phyloP scores from a whole-genome alignment of 2,888 invertebrate species.

The Yponomeuta cagnagella region DNA sequence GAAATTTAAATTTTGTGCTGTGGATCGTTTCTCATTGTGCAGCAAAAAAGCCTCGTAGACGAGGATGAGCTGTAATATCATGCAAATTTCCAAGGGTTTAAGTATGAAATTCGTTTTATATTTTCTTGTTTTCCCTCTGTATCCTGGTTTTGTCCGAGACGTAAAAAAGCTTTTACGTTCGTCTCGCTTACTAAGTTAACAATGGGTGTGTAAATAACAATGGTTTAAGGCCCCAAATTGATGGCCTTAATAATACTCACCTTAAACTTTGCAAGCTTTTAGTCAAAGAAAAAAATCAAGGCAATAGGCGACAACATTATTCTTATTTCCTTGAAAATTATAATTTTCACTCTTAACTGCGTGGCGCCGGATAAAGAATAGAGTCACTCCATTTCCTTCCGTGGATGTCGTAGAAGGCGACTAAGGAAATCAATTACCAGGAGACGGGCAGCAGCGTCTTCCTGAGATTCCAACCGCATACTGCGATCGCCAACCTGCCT shows the following conservation, averaged over 20 bases:
- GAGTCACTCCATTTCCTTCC: no score
- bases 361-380: no score
- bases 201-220: slow-evolving; percentile 39
- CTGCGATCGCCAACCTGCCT: no score
- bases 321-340: no score
- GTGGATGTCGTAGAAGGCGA: no score
- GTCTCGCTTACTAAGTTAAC: slow-evolving; percentile 57
- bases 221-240: slow-evolving; percentile 29
- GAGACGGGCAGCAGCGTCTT: no score
- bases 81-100: slow-evolving; percentile 60
- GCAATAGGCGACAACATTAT: no score
- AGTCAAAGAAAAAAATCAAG: background rate
- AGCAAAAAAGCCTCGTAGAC: slow-evolving; percentile 33
- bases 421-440: no score
- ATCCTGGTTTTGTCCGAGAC: slow-evolving; percentile 38
- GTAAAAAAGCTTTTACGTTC: slow-evolving; percentile 59
- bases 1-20: slow-evolving; percentile 47
- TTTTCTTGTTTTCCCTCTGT: slow-evolving; percentile 50
- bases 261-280: background rate
- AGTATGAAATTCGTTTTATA: slow-evolving; percentile 59
- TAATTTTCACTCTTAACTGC: no score
- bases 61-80: slow-evolving; percentile 61
- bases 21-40: slow-evolving; percentile 52
- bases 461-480: no score
- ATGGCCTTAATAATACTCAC: slow-evolving; percentile 19